A percentile compares a stretch with the other conserved stretches of the same genome.
phyloP scores from a whole-genome alignment of 2,888 invertebrate genomes.

The Andrena praecox region DNA sequence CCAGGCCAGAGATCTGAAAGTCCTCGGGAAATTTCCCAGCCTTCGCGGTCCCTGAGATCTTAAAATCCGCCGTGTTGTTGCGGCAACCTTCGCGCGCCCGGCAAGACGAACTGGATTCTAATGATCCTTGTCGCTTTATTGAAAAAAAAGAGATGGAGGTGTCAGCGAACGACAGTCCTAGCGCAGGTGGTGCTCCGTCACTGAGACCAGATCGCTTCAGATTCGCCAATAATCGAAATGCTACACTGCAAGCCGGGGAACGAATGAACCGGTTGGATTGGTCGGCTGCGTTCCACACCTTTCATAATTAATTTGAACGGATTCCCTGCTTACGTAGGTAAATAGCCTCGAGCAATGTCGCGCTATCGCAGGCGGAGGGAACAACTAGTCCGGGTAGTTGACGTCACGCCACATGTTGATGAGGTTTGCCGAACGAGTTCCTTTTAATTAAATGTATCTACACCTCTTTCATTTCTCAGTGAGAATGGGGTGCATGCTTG shows the following conservation, averaged over 20 bases:
- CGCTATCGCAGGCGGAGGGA: neutral
- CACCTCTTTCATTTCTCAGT: no score
- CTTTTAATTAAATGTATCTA: no score
- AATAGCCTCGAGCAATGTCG: conserved; percentile 39
- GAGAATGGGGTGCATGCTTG: no score
- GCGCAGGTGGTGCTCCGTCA: conserved; percentile 66
- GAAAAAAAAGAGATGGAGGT: conserved; percentile 5
- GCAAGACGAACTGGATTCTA: neutral
- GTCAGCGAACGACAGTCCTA: conserved; percentile 45
- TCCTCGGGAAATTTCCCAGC: neutral
- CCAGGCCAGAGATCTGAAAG: neutral
- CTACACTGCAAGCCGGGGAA: conserved; percentile 73
- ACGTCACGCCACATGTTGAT: neutral
- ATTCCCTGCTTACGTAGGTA: conserved; percentile 60
- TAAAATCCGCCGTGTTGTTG: neutral
- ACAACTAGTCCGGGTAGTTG: neutral
- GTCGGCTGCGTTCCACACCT: conserved; percentile 83
- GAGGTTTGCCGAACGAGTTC: no score
- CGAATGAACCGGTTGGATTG: conserved; percentile 82
- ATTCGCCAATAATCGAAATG: conserved; percentile 75
- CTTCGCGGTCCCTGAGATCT: neutral
- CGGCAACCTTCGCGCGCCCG: neutral
- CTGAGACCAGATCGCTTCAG: conserved; percentile 75
- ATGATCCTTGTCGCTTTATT: conserved; percentile 3
- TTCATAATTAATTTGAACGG: conserved; percentile 77